Evolutionary conservation across 2,888 invertebrate species (phyloP).

Genomic region (Mythimna impura): DNA sequence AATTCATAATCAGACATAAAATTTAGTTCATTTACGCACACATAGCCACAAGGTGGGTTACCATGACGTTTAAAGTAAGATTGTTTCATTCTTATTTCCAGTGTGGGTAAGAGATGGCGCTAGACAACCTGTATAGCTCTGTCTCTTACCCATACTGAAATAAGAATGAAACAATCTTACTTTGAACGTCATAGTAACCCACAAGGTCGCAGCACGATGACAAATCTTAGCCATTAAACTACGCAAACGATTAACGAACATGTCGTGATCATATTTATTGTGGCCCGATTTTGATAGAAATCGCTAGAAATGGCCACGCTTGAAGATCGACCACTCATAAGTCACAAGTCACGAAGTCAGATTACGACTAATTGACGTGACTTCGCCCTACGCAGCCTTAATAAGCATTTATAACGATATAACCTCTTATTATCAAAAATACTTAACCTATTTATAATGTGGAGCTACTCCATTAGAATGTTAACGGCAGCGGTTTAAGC

Average conservation of each 20-base stretch:
- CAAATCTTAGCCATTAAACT: constrained; percentile 70
- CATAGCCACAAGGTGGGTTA: constrained; percentile 59
- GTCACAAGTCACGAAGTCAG: constrained; percentile 88
- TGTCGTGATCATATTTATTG: constrained; percentile 82
- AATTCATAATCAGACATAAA: constrained; percentile 32
- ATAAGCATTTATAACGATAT: constrained; percentile 88
- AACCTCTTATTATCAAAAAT: constrained; percentile 87
- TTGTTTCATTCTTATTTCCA: no score
- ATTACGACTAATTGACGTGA: constrained; percentile 87
- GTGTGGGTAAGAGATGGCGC: no score
- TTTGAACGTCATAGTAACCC: no score
- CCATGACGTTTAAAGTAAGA: no score
- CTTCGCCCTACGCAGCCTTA: constrained; percentile 82
- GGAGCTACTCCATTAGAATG: constrained; percentile 66
- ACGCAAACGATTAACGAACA: constrained; percentile 69
- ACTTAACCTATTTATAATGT: constrained; percentile 86
- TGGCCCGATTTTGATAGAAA: constrained; percentile 80
- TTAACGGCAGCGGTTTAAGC: constrained; percentile 53
- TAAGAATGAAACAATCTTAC: no score
- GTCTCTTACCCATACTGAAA: no score
- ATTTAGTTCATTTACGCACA: constrained; percentile 48
- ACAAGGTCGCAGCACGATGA: constrained; percentile 66
- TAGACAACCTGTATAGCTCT: no score
- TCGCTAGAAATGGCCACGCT: constrained; percentile 75
- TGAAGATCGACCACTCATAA: constrained; percentile 86